A percentile compares a stretch with the other conserved stretches of the same genome.
Conservation (phyloP, 2,113 vertebrate species). For the Willisornis vidua region DNA sequence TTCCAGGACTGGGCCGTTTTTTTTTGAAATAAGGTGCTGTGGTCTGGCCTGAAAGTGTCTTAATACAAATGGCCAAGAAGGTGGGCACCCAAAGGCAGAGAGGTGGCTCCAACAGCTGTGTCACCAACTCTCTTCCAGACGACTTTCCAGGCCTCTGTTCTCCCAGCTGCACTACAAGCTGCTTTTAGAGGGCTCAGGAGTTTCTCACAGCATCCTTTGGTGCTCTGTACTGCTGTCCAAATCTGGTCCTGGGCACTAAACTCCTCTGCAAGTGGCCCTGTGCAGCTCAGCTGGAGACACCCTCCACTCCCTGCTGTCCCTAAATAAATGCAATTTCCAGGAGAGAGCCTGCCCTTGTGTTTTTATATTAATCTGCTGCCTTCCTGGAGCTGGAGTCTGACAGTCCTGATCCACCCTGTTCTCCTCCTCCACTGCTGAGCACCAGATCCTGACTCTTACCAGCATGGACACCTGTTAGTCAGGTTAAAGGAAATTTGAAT, state of each 20-base stretch:
- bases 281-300: background rate
- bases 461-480: background rate
- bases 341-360: background rate
- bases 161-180: background rate
- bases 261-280: background rate
- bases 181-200: background rate
- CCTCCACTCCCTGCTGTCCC: background rate
- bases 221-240: background rate
- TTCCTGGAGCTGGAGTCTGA: background rate
- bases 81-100: background rate
- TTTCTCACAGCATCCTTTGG: background rate
- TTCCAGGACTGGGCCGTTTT: conserved; percentile 76
- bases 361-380: background rate
- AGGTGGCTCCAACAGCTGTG: background rate
- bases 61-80: background rate
- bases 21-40: background rate
- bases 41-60: background rate
- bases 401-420: background rate
- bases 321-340: background rate
- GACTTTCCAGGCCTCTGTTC: background rate
- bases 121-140: background rate
- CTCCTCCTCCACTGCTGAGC: background rate
- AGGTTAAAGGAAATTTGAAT: background rate
- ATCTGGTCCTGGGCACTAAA: background rate
- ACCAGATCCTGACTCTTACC: background rate